Percentiles rank a stretch among this genome's conserved stretches.
Conservation (phyloP, 2,113 vertebrate species). For the Picathartes gymnocephalus region DNA sequence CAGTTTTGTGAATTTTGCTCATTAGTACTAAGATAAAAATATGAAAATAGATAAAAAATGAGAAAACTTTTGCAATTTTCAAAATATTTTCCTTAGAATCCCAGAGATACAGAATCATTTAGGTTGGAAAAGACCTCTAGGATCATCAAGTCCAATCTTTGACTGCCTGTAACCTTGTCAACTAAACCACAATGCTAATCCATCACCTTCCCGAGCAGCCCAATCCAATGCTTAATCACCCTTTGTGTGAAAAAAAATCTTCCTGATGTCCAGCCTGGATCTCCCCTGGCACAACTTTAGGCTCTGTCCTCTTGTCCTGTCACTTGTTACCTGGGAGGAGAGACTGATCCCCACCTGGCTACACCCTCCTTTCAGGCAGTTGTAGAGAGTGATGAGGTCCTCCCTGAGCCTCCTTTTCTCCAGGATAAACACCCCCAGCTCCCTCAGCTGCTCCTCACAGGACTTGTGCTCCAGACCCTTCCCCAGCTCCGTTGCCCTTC, state of each 20-base stretch:
- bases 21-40: background rate
- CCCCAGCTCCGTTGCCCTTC: background rate
- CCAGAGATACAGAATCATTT: background rate
- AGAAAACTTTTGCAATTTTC: background rate
- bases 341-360: accelerated
- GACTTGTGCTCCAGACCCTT: background rate
- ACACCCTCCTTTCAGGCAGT: background rate
- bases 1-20: background rate
- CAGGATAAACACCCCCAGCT: background rate
- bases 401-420: background rate
- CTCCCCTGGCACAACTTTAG: background rate
- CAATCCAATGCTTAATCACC: background rate
- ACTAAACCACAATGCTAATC: background rate
- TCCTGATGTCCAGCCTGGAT: background rate
- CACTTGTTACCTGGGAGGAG: accelerated
- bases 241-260: background rate
- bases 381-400: accelerated
- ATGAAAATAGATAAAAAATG: background rate
- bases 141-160: background rate
- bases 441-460: background rate
- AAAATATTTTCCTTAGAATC: background rate
- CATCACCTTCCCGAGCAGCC: background rate
- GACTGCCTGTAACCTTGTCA: background rate
- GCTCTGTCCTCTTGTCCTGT: background rate
- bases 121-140: background rate